Base-by-base conservation (phyloP, 2,888 invertebrate species). In the Chrysolina haemoptera region DNA sequence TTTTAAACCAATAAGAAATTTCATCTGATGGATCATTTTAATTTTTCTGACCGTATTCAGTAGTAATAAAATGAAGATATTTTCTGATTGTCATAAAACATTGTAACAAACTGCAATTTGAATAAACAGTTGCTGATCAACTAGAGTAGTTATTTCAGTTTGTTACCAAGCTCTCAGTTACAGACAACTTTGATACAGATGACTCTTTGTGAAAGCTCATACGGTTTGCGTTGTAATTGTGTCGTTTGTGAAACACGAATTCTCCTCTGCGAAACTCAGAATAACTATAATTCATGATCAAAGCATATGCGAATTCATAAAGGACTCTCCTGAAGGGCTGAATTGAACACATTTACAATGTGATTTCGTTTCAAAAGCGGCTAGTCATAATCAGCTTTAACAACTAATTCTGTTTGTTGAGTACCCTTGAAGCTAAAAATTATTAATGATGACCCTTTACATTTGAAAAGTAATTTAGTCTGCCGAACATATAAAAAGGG, bases 301-400 rank as follows among this genome's bases (percentile, higher is more conserved):
- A 59, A 59, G 59, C 59, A 35, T 35, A n/a, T 59, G 14, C 10
- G 35, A 35, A 3, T 14, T 59, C 16, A 35, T 59, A n/a, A 59
- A 59, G n/a, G 59, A 11, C 59, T 59, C 9, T 59, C 22, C 59
- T n/a, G 27, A 59, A 59, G 35, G 16, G 35, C 35, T 59, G 22
- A 1, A 27, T 16, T n/a, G n/a, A 14, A 22, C 6, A 35, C n/a
- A 2, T 46, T 14, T 3, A 14, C 12, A 46, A 46, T 14, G 46
- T 14, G 46, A n/a, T 14, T 46, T 46, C 46, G 22, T 10, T 46
- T 46, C n/a, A n/a, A 46, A 46, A 46, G n/a, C n/a, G 14, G 14
- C 46, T 46, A 14, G 46, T 46, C 12, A 12, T 14, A n/a, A 12
- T 46, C n/a, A 46, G 46, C 14, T 46, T 14, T 46, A n/a, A 46